phyloP scores from a whole-genome alignment of 1,140 invertebrate species.

The Euschistus heros region DNA sequence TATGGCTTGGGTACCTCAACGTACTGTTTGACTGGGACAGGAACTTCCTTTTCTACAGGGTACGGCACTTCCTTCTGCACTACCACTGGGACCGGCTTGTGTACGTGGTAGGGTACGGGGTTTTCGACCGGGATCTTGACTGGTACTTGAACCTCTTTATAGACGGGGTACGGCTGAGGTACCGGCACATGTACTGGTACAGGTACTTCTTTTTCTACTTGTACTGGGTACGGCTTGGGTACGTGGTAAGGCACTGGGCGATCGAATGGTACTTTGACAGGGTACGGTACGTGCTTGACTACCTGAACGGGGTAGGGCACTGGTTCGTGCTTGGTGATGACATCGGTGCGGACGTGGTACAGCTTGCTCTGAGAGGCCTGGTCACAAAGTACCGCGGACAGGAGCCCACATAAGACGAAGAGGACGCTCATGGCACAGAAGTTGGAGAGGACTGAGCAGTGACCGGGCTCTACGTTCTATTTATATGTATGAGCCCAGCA shows the following conservation, averaged over 20 bases:
- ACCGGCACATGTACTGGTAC: constrained; percentile 50
- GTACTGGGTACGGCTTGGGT: constrained; percentile 30
- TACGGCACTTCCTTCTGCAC: constrained; percentile 12
- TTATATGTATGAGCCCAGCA: too few relatives aligned
- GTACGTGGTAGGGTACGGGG: constrained; percentile 16
- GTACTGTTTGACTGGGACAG: constrained; percentile 11
- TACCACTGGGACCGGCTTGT: not conserved
- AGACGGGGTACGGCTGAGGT: constrained; percentile 47
- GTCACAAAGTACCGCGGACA: too few relatives aligned
- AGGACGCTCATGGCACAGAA: too few relatives aligned
- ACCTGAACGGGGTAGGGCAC: constrained; percentile 54
- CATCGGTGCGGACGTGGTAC: not conserved
- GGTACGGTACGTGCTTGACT: constrained; percentile 29
- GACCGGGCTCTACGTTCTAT: too few relatives aligned
- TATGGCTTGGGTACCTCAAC: constrained; percentile 20
- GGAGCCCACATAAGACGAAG: too few relatives aligned
- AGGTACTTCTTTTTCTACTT: constrained; percentile 28
- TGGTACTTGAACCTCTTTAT: constrained; percentile 37
- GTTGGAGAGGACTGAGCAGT: too few relatives aligned
- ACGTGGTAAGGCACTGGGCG: constrained; percentile 30
- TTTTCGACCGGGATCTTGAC: constrained; percentile 9
- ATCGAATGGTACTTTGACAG: constrained; percentile 29
- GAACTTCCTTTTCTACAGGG: constrained; percentile 16
- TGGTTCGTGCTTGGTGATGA: constrained; percentile 45
- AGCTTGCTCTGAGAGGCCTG: too few relatives aligned